Base-by-base conservation (phyloP, 2,113 vertebrate species). In the Silurus meridionalis region DNA sequence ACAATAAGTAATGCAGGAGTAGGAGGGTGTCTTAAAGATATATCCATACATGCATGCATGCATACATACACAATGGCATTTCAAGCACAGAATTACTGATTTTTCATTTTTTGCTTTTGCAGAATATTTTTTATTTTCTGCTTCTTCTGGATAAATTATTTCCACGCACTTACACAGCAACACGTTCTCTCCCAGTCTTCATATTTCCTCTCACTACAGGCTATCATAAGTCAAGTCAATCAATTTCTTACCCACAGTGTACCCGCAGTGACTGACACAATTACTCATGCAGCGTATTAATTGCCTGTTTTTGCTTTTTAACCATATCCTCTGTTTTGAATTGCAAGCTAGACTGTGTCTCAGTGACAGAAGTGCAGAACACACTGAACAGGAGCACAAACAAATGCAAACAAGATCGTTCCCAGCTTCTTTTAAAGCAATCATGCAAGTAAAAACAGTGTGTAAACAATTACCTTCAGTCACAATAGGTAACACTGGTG, bases 381-480 rank as follows among this genome's bases (percentile, higher is more conserved):
- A n/a, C 15, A 82, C 37, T 50, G 55, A 79, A 82, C 61, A 69
- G 25, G 46, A 69, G 53, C 64, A 6, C 21, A 61, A 87, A 79
- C 78, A 50, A 88, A 86, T 64, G 86, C 61, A 85, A 87, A 82
- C 53, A 50, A 75, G 74, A 82, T 80, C 81, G 85, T 85, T 83
- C 61, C 63, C 64, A 82, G 82, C 77, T 60, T 88, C 85, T 48
- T 57, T 83, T 74, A 80, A 85, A 85, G 60, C 69, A 84, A 82
- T 77, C 72, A 85, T 86, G 77, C 67, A 72, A 23, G 64, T 63
- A 80, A 84, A 37, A 82, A 83, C 79, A 80, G 74, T 86, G 78
- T 88, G 84, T 79, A 89, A 89, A 82, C 84, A 89, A 87, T 87
- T 86, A 90, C 83, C 74, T 83, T 81, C 84, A 90, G 79, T 86